Conservation (phyloP, 2,113 vertebrate genomes). For the Grus americana region DNA sequence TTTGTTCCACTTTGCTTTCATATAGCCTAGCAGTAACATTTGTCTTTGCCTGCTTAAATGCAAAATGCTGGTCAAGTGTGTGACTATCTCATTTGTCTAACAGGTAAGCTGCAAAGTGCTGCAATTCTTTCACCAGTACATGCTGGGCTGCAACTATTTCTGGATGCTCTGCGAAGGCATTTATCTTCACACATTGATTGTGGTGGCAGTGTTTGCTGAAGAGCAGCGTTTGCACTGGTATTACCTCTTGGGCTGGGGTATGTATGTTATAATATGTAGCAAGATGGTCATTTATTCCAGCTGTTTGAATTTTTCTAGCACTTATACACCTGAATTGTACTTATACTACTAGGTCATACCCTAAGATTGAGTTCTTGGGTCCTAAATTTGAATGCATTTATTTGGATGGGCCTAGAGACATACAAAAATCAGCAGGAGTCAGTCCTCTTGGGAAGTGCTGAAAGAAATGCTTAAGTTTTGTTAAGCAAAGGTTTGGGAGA, state of each 20-base stretch:
- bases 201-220: constrained; percentile 92
- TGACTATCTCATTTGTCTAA: constrained; percentile 33
- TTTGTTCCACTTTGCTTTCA: background rate
- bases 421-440: background rate
- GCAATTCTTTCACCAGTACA: constrained; percentile 95
- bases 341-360: background rate
- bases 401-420: background rate
- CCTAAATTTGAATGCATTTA: background rate
- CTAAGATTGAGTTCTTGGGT: background rate
- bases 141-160: constrained; percentile 97
- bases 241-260: constrained; percentile 98
- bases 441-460: background rate
- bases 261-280: constrained; percentile 39
- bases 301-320: background rate
- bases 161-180: constrained; percentile 99
- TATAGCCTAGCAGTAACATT: background rate
- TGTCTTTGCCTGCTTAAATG: background rate
- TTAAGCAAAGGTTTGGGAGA: background rate
- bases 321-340: background rate
- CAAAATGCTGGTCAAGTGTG: background rate
- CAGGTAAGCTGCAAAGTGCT: constrained; percentile 94
- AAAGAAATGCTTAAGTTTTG: background rate
- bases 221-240: constrained; percentile 93
- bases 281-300: background rate
- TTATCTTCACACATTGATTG: constrained; percentile 94